Conservation (phyloP, 23 tunicate genomes). For the Oikopleura vanhoeffeni region DNA sequence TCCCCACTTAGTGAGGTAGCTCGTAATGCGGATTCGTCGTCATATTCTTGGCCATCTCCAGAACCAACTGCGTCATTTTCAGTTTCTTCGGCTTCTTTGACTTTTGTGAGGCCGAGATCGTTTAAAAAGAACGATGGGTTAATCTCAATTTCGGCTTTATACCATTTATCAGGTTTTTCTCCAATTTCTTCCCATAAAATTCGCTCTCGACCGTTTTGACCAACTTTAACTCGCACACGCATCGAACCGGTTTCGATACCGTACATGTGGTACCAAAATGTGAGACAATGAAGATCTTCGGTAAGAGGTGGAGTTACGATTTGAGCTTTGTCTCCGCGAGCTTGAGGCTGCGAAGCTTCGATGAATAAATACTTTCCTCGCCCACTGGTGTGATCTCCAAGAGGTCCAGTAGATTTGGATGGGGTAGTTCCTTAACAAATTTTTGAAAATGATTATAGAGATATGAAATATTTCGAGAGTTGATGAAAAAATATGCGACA, state of each 20-base stretch:
- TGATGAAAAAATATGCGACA: too few species aligned
- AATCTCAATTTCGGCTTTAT: not conserved
- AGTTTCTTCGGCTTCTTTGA: not conserved
- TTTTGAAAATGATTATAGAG: not conserved
- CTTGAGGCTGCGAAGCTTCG: conserved; percentile 80
- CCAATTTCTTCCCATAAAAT: not conserved
- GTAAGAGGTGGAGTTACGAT: conserved; percentile 46
- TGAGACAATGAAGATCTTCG: conserved; percentile 37
- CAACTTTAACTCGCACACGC: conserved; percentile 22
- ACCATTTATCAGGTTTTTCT: conserved; percentile 9
- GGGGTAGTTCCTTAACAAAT: conserved; percentile 58
- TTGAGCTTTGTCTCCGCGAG: conserved; percentile 34
- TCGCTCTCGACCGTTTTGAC: conserved; percentile 6
- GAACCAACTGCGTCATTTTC: not conserved
- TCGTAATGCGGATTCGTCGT: not conserved
- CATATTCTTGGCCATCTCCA: not conserved
- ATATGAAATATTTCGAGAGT: too few species aligned
- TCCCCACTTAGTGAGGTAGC: not conserved
- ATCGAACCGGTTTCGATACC: conserved; percentile 57
- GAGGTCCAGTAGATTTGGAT: conserved; percentile 76
- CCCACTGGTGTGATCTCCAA: conserved; percentile 52
- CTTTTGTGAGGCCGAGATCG: not conserved
- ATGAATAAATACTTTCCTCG: conserved; percentile 46
- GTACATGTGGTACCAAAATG: conserved; percentile 81
- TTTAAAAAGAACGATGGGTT: not conserved